Evolutionary conservation across 2,888 invertebrate genomes (phyloP).

Genomic region (Koerneria pararmatus): DNA sequence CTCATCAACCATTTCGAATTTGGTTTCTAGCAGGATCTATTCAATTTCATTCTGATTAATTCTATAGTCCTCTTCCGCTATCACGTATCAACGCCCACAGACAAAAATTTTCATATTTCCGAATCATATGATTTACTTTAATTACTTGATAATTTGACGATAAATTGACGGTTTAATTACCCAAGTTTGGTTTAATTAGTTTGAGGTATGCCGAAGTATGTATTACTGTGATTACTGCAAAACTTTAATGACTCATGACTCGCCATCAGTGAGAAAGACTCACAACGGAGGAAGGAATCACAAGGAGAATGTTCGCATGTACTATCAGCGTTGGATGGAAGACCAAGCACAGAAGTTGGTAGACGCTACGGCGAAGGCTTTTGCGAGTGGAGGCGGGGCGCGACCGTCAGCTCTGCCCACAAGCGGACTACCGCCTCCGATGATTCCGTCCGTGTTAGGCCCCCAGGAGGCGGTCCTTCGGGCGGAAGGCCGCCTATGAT

Average conservation of each 20-base stretch:
- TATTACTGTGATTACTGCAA: slow-evolving; percentile 99
- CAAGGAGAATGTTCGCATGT: slow-evolving; percentile 98
- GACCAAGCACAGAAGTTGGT: slow-evolving; percentile 97
- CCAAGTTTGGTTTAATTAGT: too few species aligned
- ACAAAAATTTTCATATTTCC: too few species aligned
- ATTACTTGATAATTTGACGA: too few species aligned
- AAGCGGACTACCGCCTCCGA: slow-evolving; percentile 25
- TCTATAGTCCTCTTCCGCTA: too few species aligned
- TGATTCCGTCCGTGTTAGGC: slow-evolving; percentile 27
- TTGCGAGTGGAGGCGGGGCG: slow-evolving; percentile 22
- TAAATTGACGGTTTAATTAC: too few species aligned
- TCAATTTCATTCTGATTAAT: too few species aligned
- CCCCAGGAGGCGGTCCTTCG: not conserved
- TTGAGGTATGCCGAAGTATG: slow-evolving; percentile 69
- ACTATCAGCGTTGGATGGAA: slow-evolving; percentile 99
- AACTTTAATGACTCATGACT: slow-evolving; percentile 95
- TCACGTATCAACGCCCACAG: too few species aligned
- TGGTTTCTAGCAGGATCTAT: too few species aligned
- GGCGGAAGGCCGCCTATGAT: slow-evolving; percentile 29
- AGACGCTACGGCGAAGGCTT: slow-evolving; percentile 67
- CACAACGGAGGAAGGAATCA: slow-evolving; percentile 98
- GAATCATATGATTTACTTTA: too few species aligned
- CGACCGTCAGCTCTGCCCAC: slow-evolving; percentile 12
- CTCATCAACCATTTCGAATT: too few species aligned
- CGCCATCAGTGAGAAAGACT: slow-evolving; percentile 92